Base-by-base conservation (phyloP, 2,888 invertebrate species). In the Lithophane ornitopus region DNA sequence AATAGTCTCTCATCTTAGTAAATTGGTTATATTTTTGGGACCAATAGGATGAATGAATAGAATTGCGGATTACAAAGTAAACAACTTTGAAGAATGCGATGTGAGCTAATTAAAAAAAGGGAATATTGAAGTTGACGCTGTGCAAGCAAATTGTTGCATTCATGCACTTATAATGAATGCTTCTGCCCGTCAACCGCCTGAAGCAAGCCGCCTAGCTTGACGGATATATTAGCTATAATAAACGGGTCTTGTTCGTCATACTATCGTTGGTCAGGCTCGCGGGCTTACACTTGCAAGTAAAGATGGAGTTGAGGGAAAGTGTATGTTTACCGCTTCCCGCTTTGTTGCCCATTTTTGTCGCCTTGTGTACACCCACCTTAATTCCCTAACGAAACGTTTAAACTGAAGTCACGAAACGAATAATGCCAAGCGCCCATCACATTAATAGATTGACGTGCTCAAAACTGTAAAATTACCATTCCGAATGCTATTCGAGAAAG, bases 401-500 rank as follows among this genome's bases (percentile, higher is more conserved):
- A 89, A 89, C 85, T 86, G 62, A 85, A 94, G 96, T 96, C 96
- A 96, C 96, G 96, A 93, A 94, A 91, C 88, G 87, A 88, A 90
- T 89, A 92, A 91, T 90, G 91, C 90, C 89, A 88, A 92, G 90
- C 90, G 90, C 90, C 92, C 92, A 93, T 94, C 93, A 91, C 90
- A 93, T 94, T 94, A 95, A 95, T 94, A 94, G 94, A 95, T 94
- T 96, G 95, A 94, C 96, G 96, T 95, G 95, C 93, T 94, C 94
- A 92, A 94, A 95, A 96, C 96, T 96, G 95, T 95, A 94, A 95
- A 95, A 95, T 95, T 94, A 94, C 94, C 94, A 95, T 96, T 94
- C 89, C 87, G 86, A 92, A 93, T 93, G 87, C 91, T 91, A 89
- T 90, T 90, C 89, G 84, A 91, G 88, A 92, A 92, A 93, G 92